Percentiles rank a stretch among this genome's conserved stretches.
These are phyloP conservation scores for Brachyptera putata DNA, from an alignment of 2,888 invertebrate species.

Conservation along the genomic window DNA sequence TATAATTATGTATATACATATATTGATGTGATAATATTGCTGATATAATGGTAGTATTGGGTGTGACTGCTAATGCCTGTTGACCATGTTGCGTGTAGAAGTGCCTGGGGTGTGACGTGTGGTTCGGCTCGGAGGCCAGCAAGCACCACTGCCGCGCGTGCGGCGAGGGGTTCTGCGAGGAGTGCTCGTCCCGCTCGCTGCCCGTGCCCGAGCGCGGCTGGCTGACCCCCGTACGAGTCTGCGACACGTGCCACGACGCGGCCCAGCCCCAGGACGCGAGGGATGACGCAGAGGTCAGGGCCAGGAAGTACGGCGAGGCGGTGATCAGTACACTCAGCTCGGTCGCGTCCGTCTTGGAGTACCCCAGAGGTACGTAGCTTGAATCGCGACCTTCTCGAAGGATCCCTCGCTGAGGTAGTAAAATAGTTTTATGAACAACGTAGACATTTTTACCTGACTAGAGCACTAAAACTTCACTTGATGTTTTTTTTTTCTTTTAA, in stretches of 20 bases:
- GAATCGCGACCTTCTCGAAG: too few species aligned
- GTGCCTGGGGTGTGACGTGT: slow-evolving; percentile 60
- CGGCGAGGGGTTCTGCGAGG: slow-evolving; percentile 74
- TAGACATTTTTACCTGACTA: too few species aligned
- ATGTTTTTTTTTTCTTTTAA: too few species aligned
- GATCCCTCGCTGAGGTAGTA: too few species aligned
- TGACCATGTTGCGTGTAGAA: slow-evolving; percentile 45
- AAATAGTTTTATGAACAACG: too few species aligned
- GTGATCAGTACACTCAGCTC: slow-evolving; percentile 66
- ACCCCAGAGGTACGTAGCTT: slow-evolving; percentile 62
- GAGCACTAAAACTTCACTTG: too few species aligned
- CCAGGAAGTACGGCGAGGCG: slow-evolving; percentile 64
- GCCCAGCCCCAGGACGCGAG: neutral
- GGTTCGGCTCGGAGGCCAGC: slow-evolving; percentile 52
- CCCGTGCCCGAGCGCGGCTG: slow-evolving; percentile 71
- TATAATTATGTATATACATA: too few species aligned
- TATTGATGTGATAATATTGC: too few species aligned
- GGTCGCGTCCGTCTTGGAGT: slow-evolving; percentile 65
- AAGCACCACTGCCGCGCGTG: slow-evolving; percentile 76
- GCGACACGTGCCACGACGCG: slow-evolving; percentile 57
- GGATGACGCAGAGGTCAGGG: slow-evolving; percentile 48
- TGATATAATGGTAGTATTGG: too few species aligned
- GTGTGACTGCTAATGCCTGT: too few species aligned
- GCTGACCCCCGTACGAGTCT: slow-evolving; percentile 66
- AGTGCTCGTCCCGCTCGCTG: slow-evolving; percentile 61